phyloP scores from a whole-genome alignment of 2,113 vertebrate genomes.

The Lophotis ruficrista region DNA sequence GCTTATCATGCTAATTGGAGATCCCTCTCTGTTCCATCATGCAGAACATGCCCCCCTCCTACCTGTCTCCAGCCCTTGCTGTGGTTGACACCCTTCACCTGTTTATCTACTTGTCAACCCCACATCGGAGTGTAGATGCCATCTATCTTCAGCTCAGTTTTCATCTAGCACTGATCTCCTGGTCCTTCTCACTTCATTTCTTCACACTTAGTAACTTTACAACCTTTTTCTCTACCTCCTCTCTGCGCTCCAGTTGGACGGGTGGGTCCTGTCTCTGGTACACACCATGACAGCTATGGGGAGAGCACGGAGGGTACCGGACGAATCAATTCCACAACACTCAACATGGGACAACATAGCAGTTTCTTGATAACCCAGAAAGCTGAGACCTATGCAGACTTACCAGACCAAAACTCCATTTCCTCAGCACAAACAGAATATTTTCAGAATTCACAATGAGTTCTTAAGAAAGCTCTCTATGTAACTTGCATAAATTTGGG shows the following conservation, averaged over 20 bases:
- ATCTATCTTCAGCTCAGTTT: neutral
- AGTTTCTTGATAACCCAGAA: neutral
- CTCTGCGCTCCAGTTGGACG: neutral
- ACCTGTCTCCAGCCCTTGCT: neutral
- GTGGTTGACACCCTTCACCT: neutral
- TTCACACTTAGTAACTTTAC: neutral
- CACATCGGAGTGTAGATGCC: rapidly evolving
- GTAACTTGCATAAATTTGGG: neutral
- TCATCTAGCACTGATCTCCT: neutral
- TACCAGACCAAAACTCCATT: neutral
- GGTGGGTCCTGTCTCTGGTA: too few relatives aligned
- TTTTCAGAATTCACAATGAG: neutral
- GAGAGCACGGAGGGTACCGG: rapidly evolving
- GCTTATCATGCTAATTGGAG: too few relatives aligned
- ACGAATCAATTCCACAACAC: neutral
- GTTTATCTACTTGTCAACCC: neutral
- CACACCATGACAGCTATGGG: neutral
- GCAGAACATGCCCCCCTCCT: rapidly evolving
- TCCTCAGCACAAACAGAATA: neutral
- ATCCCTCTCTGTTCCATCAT: neutral
- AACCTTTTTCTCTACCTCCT: neutral
- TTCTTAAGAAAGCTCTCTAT: neutral
- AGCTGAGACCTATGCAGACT: neutral
- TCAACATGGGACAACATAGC: neutral
- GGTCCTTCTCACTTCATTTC: neutral